Percentiles rank a stretch among this genome's conserved stretches.
These are phyloP conservation scores for Drosophila yakuba DNA, from an alignment of 1,140 invertebrate genomes.

Conservation along the genomic window DNA sequence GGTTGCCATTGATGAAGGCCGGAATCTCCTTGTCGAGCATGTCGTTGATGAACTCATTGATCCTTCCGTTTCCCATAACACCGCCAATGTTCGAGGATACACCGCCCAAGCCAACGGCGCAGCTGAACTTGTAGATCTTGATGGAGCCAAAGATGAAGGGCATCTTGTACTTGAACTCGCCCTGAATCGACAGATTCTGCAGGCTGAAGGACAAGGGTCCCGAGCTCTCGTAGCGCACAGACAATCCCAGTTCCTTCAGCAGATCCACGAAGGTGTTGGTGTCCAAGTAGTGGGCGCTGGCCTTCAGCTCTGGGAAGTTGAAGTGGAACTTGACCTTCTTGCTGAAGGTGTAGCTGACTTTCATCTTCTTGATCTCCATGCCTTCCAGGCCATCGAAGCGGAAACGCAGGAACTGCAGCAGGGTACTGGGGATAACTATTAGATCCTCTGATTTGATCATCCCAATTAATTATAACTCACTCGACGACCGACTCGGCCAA, in stretches of 20 bases:
- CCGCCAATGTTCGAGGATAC: slow-evolving; percentile 75
- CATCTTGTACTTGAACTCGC: slow-evolving; percentile 84
- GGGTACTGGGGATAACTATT: slow-evolving; percentile 15
- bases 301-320: slow-evolving; percentile 56
- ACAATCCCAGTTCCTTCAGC: slow-evolving; percentile 61
- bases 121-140: slow-evolving; percentile 78
- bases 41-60: slow-evolving; percentile 75
- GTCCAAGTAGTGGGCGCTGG: slow-evolving; percentile 60
- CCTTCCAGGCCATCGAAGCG: slow-evolving; percentile 76
- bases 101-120: slow-evolving; percentile 58
- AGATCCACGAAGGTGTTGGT: slow-evolving; percentile 70
- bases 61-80: slow-evolving; percentile 68
- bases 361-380: slow-evolving; percentile 74
- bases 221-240: slow-evolving; percentile 69
- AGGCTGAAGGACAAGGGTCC: slow-evolving; percentile 68
- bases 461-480: slow-evolving; percentile 47
- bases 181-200: slow-evolving; percentile 67
- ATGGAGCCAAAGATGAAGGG: slow-evolving; percentile 78
- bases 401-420: slow-evolving; percentile 77
- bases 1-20: slow-evolving; percentile 68
- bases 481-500: slow-evolving; percentile 68
- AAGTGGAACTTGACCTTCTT: slow-evolving; percentile 79
- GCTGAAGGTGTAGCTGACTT: slow-evolving; percentile 78
- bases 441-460: neutral
- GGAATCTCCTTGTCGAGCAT: slow-evolving; percentile 69